These are phyloP conservation scores for Orussus abietinus DNA, from an alignment of 1,140 invertebrate genomes.

Conservation along the genomic window DNA sequence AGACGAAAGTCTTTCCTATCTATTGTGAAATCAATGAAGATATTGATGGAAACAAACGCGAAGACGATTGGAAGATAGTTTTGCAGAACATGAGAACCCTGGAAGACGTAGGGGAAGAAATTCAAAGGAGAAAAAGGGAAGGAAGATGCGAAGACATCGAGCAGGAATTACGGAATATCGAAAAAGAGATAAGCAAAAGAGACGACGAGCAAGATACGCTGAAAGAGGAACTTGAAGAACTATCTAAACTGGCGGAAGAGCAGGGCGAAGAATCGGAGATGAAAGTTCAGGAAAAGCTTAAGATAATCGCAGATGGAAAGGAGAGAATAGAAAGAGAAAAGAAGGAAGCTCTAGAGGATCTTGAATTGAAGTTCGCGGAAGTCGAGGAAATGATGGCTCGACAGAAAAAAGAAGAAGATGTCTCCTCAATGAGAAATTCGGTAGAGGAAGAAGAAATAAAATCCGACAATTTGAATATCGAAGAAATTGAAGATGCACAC, in stretches of 20 bases:
- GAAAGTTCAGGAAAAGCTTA: slow-evolving; percentile 18
- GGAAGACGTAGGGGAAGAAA: slow-evolving; percentile 1
- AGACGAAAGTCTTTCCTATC: too few species aligned
- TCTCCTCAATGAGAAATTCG: too few species aligned
- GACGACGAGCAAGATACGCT: slow-evolving; percentile 9
- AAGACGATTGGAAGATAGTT: neutral
- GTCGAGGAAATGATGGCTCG: slow-evolving; percentile 5
- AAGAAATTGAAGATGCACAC: neutral
- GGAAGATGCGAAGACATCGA: neutral
- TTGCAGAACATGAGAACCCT: neutral
- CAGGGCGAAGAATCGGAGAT: slow-evolving; percentile 14
- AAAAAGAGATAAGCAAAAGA: neutral
- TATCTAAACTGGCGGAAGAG: slow-evolving; percentile 14
- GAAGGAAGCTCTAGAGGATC: slow-evolving; percentile 23
- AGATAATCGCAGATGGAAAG: slow-evolving; percentile 27
- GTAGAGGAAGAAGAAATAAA: slow-evolving; percentile 7
- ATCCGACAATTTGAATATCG: slow-evolving; percentile 10
- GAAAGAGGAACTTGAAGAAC: slow-evolving; percentile 10
- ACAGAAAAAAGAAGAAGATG: too few species aligned
- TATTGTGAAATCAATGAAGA: too few species aligned
- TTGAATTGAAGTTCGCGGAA: slow-evolving; percentile 25
- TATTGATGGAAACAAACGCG: too few species aligned
- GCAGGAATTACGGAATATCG: neutral
- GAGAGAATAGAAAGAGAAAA: slow-evolving; percentile 29
- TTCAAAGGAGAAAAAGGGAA: neutral